phyloP scores from a whole-genome alignment of 2,888 invertebrate species.

The Timandra comae region DNA sequence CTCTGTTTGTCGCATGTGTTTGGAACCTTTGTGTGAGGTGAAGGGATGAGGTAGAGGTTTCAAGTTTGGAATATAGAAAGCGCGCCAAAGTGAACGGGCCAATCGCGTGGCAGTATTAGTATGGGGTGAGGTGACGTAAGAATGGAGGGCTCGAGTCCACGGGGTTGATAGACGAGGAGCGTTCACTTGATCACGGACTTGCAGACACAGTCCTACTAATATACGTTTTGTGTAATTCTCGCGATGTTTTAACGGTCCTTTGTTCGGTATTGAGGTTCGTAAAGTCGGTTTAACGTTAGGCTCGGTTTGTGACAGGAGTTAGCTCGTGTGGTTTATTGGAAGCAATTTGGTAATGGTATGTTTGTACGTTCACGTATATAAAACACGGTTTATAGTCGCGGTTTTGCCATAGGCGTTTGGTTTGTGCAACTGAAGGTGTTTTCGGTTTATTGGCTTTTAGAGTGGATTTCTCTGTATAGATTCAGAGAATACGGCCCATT shows the following conservation, averaged over 20 bases:
- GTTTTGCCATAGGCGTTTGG: conserved; percentile 60
- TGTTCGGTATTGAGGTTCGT: conserved; percentile 55
- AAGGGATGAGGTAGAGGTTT: conserved; percentile 36
- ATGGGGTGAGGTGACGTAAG: conserved; percentile 76
- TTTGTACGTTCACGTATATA: conserved; percentile 48
- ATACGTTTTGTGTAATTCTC: conserved; percentile 40
- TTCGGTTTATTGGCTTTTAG: conserved; percentile 67
- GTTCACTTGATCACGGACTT: conserved; percentile 66
- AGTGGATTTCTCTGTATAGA: conserved; percentile 68
- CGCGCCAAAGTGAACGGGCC: conserved; percentile 68
- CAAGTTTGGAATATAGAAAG: conserved; percentile 52
- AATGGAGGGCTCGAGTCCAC: conserved; percentile 46
- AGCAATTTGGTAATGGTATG: conserved; percentile 54
- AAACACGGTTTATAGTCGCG: conserved; percentile 59
- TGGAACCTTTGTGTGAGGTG: conserved; percentile 39
- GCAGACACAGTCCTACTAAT: conserved; percentile 53
- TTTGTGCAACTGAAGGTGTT: conserved; percentile 70
- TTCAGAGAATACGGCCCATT: conserved; percentile 45
- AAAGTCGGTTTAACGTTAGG: conserved; percentile 57
- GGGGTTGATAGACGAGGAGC: conserved; percentile 69
- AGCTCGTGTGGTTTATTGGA: conserved; percentile 64
- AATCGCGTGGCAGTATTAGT: conserved; percentile 41
- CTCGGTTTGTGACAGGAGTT: conserved; percentile 52
- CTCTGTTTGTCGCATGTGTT: conserved; percentile 40
- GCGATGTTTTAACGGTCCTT: conserved; percentile 62